Evolutionary conservation across 2,113 vertebrate genomes (phyloP), one percentile per base, ranked within the genome.

Genomic region (Ictalurus furcatus): DNA sequence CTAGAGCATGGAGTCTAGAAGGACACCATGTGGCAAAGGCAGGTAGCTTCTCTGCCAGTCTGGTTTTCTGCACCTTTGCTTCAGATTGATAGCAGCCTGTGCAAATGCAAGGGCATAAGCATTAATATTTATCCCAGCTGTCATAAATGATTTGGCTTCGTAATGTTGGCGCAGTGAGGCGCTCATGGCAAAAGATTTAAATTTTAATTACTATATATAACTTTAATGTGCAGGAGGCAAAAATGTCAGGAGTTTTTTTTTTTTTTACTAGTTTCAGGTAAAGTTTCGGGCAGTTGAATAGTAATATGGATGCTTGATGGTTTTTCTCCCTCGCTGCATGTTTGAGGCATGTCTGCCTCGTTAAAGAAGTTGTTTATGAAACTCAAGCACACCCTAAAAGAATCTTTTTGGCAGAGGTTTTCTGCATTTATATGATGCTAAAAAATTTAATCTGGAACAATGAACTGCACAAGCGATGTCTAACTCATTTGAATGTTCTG

Each of bases 101-200:
- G 96, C 96, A 97, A 98, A 98, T 97, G 96, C 96, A 96, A 97
- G 96, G 96, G 96, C 96, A 96, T 96, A 93, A 95, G 96, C 97
- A 98, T 99, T 97, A 99, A 99, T 98, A 99, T 99, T 99, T 98
- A 99, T 98, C 97, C 95, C 95, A 96, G 95, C 97, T 98, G 97
- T 99, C 97, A 98, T 97, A 97, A 98, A 97, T 98, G 97, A 98
- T 99, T 99, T 98, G 97, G 97, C 97, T 97, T 97, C 96, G 94
- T 95, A 95, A 96, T 96, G 96, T 96, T 96, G 94, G 96, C 94
- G 85, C 95, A 96, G 96, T 95, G 95, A 97, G 97, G 96, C 96
- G 97, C 97, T 98, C 96, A 96, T 98, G 97, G 97, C 97, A 96
- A 98, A 98, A 98, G 98, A 95, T 97, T 98, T 96, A 97, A 97